Evolutionary conservation across 2,113 vertebrate species (phyloP).

Genomic region (Aleadryas rufinucha): DNA sequence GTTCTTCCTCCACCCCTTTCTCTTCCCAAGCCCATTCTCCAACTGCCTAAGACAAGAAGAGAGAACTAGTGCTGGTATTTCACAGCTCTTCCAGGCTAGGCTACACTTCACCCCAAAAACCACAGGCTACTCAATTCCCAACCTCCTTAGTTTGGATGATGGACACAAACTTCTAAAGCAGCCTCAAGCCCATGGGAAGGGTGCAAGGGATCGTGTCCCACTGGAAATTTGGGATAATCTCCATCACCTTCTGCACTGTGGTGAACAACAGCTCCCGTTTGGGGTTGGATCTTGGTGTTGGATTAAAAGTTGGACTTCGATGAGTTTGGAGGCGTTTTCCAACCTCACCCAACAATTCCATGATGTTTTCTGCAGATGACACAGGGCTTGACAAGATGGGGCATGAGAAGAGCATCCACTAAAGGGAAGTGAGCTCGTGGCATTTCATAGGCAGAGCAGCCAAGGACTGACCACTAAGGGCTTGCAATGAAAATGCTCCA

Average conservation of each 20-base stretch:
- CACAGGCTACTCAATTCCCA: background rate
- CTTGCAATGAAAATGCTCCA: background rate
- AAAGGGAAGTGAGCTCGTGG: background rate
- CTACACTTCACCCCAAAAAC: background rate
- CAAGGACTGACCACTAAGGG: background rate
- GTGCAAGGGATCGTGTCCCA: background rate
- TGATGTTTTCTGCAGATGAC: background rate
- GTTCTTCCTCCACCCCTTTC: background rate
- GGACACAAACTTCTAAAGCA: background rate
- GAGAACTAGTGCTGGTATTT: background rate
- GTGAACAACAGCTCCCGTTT: background rate
- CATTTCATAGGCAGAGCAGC: background rate
- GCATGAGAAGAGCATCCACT: background rate
- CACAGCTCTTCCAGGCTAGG: background rate
- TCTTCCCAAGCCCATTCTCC: slow-evolving; percentile 7
- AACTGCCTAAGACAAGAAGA: background rate
- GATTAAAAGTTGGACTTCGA: background rate
- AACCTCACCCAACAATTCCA: background rate
- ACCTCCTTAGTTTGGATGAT: background rate
- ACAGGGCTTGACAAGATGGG: background rate
- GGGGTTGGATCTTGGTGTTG: background rate
- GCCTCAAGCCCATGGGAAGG: background rate
- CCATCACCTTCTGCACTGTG: background rate
- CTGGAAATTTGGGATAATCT: background rate
- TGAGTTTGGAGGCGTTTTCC: background rate